A percentile compares a stretch with the other conserved stretches of the same genome.
These are phyloP conservation scores for Conopomorpha cramerella DNA, from an alignment of 1,140 invertebrate species.

Conservation along the genomic window DNA sequence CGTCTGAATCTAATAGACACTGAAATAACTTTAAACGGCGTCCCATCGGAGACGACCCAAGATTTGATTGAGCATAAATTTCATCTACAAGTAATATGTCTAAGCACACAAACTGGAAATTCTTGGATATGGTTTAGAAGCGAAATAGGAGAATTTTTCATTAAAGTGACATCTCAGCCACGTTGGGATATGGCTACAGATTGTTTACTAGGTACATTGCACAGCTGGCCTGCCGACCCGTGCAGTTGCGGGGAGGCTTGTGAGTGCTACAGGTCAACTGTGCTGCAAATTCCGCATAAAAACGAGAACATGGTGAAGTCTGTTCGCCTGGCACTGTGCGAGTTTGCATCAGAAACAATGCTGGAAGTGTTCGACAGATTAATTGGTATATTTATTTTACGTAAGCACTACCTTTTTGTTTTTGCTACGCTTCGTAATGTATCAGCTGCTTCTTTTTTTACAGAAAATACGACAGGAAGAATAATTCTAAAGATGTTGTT, in stretches of 20 bases:
- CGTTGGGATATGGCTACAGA: slow-evolving; percentile 39
- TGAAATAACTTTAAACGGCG: slow-evolving; percentile 26
- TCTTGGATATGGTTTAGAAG: slow-evolving; percentile 43
- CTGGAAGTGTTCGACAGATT: slow-evolving; percentile 34
- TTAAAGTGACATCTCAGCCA: slow-evolving; percentile 34
- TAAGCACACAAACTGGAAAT: slow-evolving; percentile 31
- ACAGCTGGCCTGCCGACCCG: slow-evolving; percentile 31
- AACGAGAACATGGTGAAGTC: slow-evolving; percentile 41
- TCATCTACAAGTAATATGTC: slow-evolving; percentile 32
- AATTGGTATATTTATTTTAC: slow-evolving; percentile 19
- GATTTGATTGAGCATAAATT: slow-evolving; percentile 33
- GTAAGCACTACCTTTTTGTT: slow-evolving; percentile 1
- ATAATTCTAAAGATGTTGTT: slow-evolving; percentile 33
- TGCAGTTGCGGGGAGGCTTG: slow-evolving; percentile 41
- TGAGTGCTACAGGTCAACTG: slow-evolving; percentile 35
- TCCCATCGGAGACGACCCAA: slow-evolving; percentile 27
- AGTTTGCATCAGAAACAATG: slow-evolving; percentile 33
- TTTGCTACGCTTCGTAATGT: slow-evolving; percentile 1
- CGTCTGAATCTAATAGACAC: slow-evolving; percentile 36
- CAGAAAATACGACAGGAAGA: slow-evolving; percentile 33
- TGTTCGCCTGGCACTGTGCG: slow-evolving; percentile 28
- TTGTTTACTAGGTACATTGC: slow-evolving; percentile 25
- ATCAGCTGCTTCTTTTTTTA: slow-evolving; percentile 8
- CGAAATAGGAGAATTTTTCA: slow-evolving; percentile 37
- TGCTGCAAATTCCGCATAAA: slow-evolving; percentile 34